Base-by-base conservation (phyloP, 2,113 vertebrate genomes). In the Bungarus multicinctus region DNA sequence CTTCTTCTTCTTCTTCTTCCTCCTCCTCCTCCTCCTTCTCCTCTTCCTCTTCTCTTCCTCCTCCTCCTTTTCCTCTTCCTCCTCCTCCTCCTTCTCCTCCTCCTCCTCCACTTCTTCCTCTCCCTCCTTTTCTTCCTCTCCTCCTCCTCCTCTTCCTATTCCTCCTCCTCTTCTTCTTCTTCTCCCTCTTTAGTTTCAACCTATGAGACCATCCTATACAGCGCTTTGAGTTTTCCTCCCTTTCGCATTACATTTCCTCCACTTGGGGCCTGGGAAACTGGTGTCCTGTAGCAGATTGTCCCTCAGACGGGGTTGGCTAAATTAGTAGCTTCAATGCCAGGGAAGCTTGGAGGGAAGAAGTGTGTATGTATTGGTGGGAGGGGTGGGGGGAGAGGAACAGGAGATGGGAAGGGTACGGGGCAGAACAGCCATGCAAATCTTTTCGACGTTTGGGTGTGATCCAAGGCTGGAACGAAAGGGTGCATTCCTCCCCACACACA, bases 301-400 rank as follows among this genome's bases (percentile, higher is more conserved):
- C 64, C 16, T 16, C 5, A 4, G 30, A 39, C 1, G 1, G 23
- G 50, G 69, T 86, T 86, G 85, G 90, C 74, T 87, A 94, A 92
- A 92, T 91, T 50, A 50, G 8, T 8, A 88, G 89, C 92, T 93
- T 96, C 92, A 95, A 94, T 92, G 96, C 91, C 39, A 74, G n/a
- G 27, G 52, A 94, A 96, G 94, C 93, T 94, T 94, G 94, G 95
- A 96, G 88, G 74, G 74, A 57, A 93, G 86, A 90, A 92, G 92
- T 57, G n/a, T 30, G 11, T 58, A 9, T 58, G 23, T 9, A 23
- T 58, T 1, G 3, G 11, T 11, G 27, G 1, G 6, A 39, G 1
- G 5, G 3, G 12, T 4, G 3, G 50, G 52, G 91, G 90, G 87
- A 22, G 25, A 4, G 30, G 9, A 16, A 50, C 87, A 54, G 86